phyloP scores from a whole-genome alignment of 2,113 vertebrate genomes.

The Leuciscus idus region DNA sequence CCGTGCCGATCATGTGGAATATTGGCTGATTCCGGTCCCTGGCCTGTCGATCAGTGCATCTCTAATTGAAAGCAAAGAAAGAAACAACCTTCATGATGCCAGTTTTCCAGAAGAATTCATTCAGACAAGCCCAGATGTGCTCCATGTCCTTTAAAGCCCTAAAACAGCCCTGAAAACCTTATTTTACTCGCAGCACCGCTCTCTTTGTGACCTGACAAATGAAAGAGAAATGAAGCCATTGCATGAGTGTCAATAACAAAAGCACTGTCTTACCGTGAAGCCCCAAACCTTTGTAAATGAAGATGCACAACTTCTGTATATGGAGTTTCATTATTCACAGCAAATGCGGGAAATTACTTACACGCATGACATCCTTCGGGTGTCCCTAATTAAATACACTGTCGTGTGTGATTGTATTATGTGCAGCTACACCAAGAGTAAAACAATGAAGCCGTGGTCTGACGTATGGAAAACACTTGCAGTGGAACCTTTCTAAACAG shows the following conservation, averaged over 20 bases:
- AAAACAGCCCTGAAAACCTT: neutral
- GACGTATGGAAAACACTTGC: neutral
- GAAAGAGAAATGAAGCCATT: neutral
- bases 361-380: conserved; percentile 25
- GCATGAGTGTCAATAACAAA: neutral
- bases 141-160: neutral
- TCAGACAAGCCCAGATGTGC: neutral
- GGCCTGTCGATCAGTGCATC: too few relatives aligned
- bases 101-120: neutral
- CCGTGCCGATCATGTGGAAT: too few relatives aligned
- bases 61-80: neutral
- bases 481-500: neutral
- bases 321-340: conserved; percentile 40
- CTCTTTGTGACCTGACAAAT: neutral
- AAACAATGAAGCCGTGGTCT: neutral
- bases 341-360: conserved; percentile 30
- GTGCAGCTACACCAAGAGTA: neutral
- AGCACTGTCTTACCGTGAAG: neutral
- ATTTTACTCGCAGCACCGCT: neutral
- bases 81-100: neutral
- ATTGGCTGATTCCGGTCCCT: too few relatives aligned
- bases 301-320: conserved; percentile 31
- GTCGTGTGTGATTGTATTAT: neutral
- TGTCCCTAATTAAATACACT: neutral
- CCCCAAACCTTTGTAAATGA: conserved; percentile 8